A percentile compares a stretch with the other conserved stretches of the same genome.
These are phyloP conservation scores for Sipha flava DNA, from an alignment of 1,140 invertebrate genomes.

Conservation along the genomic window DNA sequence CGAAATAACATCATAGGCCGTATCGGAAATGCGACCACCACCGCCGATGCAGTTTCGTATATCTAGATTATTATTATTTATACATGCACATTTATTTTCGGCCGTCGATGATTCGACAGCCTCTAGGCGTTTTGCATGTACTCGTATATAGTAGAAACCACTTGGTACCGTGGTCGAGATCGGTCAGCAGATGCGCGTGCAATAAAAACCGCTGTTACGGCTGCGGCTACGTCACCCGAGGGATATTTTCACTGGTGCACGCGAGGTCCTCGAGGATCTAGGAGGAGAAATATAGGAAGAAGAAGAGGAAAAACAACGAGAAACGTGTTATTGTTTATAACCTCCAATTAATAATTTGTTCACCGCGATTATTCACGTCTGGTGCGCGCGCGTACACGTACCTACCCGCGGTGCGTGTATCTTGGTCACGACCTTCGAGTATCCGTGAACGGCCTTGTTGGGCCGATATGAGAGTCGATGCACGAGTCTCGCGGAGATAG, in stretches of 20 bases:
- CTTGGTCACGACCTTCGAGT: constrained; percentile 29
- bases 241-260: neutral
- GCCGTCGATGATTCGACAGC: neutral
- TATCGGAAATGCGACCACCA: neutral
- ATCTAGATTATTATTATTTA: neutral
- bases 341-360: constrained; percentile 19
- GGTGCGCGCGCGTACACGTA: neutral
- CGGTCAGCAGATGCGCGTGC: neutral
- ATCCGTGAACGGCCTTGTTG: constrained; percentile 31
- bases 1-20: neutral
- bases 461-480: neutral
- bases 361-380: neutral
- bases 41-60: neutral
- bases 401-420: neutral
- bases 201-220: neutral
- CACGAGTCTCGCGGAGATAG: neutral
- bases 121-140: neutral
- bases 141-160: neutral
- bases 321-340: constrained; percentile 24
- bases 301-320: neutral
- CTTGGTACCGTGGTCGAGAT: neutral
- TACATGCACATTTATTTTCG: neutral
- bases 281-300: neutral
- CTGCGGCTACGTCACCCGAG: neutral
- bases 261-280: neutral